Evolutionary conservation across 2,113 vertebrate genomes (phyloP), one percentile per base, ranked within the genome.

Genomic region (Orcinus orca): DNA sequence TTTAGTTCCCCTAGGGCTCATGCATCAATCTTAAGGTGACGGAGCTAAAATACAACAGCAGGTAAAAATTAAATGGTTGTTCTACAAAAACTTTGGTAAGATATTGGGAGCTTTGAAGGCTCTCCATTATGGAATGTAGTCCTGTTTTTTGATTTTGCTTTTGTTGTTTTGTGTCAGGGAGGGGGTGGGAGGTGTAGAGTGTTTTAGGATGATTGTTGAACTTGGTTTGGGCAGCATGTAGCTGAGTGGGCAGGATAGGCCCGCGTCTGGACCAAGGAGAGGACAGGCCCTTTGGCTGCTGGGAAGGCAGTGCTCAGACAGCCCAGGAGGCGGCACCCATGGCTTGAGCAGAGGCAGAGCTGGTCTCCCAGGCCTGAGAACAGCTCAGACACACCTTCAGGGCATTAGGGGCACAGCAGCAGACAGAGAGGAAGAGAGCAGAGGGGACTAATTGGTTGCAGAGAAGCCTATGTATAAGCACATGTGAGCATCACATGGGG

Each of bases 21-120:
- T 2, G 33, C 5, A 10, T 1, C 38, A 81, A 83, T 63, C 41
- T 20, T 65, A 65, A 87, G 58, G 21, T 8, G 53, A 92, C 0
- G 31, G 68, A 92, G 29, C 13, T 38, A 65, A 93, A 95, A 80
- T 25, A 62, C 62, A 87, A 53, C 9, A 92, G 38, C 44, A 62
- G 44, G 53, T 38, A 20, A 25, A 85, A 58, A 96, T 25, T 18
- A 77, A 92, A 84, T 10, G 38, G 6, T 8, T 62, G 38, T 82
- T 55, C 58, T 23, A 38, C 7, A 38, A 18, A 85, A 31, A 62
- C 17, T 36, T 58, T 25, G 47, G n/a, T 29, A 62, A 68, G 23
- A 21, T 1, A 14, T 47, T 33, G 58, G 1, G 23, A 25, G 60
- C 7, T 53, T 7, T 84, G 82, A 47, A 60, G 41, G 7, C 55